Percentiles rank a stretch among this genome's conserved stretches.
Evolutionary conservation across 2,797 vertebrate genomes (phyloP).

Genomic region (Siniperca scherzeri): DNA sequence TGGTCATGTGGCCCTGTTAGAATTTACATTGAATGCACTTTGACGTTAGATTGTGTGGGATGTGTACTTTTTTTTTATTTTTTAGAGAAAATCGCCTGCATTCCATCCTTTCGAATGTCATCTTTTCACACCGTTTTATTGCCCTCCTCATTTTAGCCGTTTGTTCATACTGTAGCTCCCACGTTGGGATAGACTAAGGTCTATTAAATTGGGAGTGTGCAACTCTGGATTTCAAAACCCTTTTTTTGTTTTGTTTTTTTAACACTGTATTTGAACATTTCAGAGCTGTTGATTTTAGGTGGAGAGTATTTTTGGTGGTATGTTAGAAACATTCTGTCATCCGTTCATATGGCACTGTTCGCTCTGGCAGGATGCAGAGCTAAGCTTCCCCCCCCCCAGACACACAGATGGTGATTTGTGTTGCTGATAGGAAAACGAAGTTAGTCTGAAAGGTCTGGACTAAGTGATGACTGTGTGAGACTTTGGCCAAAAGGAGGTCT

Average conservation of each 20-base stretch:
- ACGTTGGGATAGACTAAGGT: constrained; percentile 39
- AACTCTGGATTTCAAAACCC: constrained; percentile 63
- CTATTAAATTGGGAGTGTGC: constrained; percentile 45
- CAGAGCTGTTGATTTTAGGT: constrained; percentile 60
- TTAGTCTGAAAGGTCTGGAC: constrained; percentile 65
- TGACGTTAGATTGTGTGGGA: constrained; percentile 86
- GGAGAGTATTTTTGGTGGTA: constrained; percentile 60
- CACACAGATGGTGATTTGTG: constrained; percentile 57
- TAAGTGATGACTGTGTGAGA: constrained; percentile 65
- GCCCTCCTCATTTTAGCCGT: constrained; percentile 53
- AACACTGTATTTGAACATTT: constrained; percentile 82
- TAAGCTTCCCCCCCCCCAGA: constrained; percentile 34
- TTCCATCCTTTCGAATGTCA: constrained; percentile 86
- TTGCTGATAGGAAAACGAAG: constrained; percentile 48
- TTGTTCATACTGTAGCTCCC: constrained; percentile 71
- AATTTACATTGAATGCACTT: constrained; percentile 87
- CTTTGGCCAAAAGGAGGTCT: constrained; percentile 72
- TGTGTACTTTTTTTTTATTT: constrained; percentile 73
- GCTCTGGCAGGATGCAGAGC: constrained; percentile 63
- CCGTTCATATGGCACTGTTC: constrained; percentile 72
- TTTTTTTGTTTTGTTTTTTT: constrained; percentile 49
- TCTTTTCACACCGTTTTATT: constrained; percentile 66
- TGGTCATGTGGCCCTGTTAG: constrained; percentile 71
- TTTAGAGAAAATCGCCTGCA: constrained; percentile 79
- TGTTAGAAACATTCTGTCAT: constrained; percentile 67